phyloP scores from a whole-genome alignment of 2,797 vertebrate genomes.

The Psittacula echo region DNA sequence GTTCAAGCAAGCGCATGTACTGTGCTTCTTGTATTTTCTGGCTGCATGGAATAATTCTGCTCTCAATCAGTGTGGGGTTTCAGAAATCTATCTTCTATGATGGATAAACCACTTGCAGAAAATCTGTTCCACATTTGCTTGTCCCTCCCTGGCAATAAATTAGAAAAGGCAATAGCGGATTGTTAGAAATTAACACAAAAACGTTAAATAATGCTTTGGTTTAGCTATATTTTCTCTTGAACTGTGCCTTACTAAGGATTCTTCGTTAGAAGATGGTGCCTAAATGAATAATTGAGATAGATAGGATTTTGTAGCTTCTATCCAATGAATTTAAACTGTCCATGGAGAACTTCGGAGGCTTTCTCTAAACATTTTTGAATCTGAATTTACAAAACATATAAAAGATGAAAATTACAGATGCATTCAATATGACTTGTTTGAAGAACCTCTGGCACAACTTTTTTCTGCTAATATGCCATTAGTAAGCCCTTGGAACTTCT shows the following conservation, averaged over 20 bases:
- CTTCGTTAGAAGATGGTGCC: neutral
- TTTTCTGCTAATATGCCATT: neutral
- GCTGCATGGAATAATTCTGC: neutral
- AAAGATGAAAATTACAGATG: neutral
- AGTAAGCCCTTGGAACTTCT: neutral
- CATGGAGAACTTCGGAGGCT: neutral
- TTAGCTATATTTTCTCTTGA: neutral
- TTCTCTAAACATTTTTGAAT: neutral
- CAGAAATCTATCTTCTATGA: neutral
- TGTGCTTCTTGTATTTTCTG: neutral
- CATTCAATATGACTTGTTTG: neutral
- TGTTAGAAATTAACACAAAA: neutral
- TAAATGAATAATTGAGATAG: neutral
- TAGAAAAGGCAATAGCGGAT: neutral
- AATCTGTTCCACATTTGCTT: constrained; percentile 9
- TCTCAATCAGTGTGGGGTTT: neutral
- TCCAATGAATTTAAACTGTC: neutral
- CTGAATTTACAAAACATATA: neutral
- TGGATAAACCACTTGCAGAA: constrained; percentile 29
- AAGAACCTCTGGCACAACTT: constrained; percentile 2
- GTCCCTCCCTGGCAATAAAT: constrained; percentile 9
- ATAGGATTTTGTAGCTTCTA: neutral
- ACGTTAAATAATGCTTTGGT: neutral
- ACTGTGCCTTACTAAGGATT: neutral
- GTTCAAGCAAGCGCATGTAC: neutral